Evolutionary conservation across 2,113 vertebrate species (phyloP).

Genomic region (Peromyscus polionotus): DNA sequence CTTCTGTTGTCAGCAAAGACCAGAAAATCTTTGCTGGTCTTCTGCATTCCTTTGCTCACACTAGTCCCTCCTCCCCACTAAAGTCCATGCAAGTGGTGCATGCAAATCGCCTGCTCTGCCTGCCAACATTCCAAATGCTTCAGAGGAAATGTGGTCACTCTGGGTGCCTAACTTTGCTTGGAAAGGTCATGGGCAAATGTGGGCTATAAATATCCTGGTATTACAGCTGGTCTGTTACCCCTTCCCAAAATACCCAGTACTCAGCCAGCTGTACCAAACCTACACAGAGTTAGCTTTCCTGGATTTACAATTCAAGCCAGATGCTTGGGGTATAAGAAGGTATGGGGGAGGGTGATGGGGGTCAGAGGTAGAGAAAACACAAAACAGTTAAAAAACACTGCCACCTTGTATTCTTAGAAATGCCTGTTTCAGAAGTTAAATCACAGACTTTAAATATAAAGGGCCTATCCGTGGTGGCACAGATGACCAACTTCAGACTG

Average conservation of each 20-base stretch:
- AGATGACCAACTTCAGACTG: not conserved
- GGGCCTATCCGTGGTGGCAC: not conserved
- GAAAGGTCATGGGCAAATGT: constrained; percentile 27
- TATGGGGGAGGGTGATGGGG: not conserved
- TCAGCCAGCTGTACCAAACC: constrained; percentile 68
- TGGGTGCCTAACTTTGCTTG: constrained; percentile 40
- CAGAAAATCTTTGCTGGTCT: constrained; percentile 85
- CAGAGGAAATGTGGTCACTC: constrained; percentile 80
- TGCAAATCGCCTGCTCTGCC: constrained; percentile 7
- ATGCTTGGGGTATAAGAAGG: constrained; percentile 69
- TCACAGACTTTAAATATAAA: not conserved
- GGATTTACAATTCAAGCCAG: constrained; percentile 84
- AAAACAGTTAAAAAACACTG: not conserved
- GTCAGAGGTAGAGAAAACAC: not conserved
- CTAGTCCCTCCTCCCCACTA: not conserved
- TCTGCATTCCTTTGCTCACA: constrained; percentile 39
- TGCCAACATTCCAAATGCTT: constrained; percentile 69
- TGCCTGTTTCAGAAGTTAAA: constrained; percentile 35
- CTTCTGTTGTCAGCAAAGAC: constrained; percentile 85
- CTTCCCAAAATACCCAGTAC: constrained; percentile 66
- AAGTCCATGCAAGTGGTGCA: constrained; percentile 36
- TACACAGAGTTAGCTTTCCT: constrained; percentile 80
- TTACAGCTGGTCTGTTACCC: constrained; percentile 50
- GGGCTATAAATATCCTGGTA: constrained; percentile 57
- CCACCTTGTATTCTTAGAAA: not conserved